Percentiles rank a stretch among this genome's conserved stretches.
Conservation (phyloP, 1,140 invertebrate genomes). For the Brachionus sp. region DNA sequence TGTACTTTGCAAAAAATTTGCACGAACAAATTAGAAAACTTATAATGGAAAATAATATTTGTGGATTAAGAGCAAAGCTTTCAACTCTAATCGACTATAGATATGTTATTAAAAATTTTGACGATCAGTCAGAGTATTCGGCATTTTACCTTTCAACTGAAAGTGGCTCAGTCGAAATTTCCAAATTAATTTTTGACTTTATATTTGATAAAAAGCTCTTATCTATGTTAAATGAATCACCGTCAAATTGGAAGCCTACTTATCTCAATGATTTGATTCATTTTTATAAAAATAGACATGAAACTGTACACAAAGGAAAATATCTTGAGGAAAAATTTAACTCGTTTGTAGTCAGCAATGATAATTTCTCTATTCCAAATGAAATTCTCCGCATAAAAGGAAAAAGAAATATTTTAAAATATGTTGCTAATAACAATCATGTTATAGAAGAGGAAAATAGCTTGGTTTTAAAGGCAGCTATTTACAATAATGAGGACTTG, state of each 20-base stretch:
- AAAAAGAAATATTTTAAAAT: not conserved
- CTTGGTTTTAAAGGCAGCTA: not conserved
- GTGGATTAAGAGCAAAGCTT: not conserved
- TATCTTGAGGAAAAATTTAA: not conserved
- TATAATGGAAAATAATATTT: not conserved
- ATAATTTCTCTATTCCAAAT: not conserved
- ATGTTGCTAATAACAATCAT: not conserved
- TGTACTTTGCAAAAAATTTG: not conserved
- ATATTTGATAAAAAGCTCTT: not conserved
- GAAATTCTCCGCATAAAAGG: not conserved
- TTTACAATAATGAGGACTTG: not conserved
- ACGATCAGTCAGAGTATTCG: not conserved
- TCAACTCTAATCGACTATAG: not conserved
- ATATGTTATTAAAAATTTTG: not conserved
- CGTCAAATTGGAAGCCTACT: not conserved
- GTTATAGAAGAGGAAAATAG: not conserved
- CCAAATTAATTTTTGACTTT: not conserved
- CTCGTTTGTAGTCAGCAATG: not conserved
- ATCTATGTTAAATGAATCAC: not conserved
- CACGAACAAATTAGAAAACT: not conserved
- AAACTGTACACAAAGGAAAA: not conserved
- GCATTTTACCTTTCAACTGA: conserved; percentile 5
- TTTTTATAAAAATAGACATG: not conserved
- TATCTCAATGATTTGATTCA: not conserved
- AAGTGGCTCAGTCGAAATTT: not conserved